A percentile compares a stretch with the other conserved stretches of the same genome.
Evolutionary conservation across 2,797 vertebrate species (phyloP).

Genomic region (Brotula barbata): DNA sequence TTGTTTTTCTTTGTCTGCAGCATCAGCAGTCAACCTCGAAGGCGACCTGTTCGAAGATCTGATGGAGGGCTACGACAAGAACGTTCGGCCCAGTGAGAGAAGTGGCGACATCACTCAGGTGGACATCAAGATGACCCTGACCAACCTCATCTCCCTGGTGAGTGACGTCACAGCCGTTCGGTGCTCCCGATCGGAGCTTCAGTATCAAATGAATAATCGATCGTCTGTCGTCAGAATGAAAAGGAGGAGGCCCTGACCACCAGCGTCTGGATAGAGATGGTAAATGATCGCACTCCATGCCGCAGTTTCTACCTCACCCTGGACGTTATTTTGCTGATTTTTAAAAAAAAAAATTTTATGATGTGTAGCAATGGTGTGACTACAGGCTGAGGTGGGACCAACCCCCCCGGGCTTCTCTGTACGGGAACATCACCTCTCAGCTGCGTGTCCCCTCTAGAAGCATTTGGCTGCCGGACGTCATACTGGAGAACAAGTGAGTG

Average conservation of each 20-base stretch:
- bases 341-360: not conserved
- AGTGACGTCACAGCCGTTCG: conserved; percentile 38
- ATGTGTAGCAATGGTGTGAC: conserved; percentile 87
- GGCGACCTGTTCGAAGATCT: conserved; percentile 85
- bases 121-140: conserved; percentile 92
- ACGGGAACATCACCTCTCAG: conserved; percentile 80
- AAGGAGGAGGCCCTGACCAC: conserved; percentile 92
- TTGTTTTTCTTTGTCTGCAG: conserved; percentile 24
- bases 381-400: conserved; percentile 90
- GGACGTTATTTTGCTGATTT: not conserved
- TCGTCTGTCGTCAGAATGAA: conserved; percentile 82
- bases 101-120: conserved; percentile 84
- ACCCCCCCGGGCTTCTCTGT: conserved; percentile 70
- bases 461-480: conserved; percentile 91
- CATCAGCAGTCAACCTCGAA: conserved; percentile 82
- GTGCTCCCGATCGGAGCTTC: not conserved
- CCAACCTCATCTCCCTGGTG: conserved; percentile 97
- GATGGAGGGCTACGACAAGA: conserved; percentile 86
- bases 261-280: conserved; percentile 96
- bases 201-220: not conserved
- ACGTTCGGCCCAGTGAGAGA: conserved; percentile 80
- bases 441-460: conserved; percentile 87
- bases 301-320: too few species aligned
- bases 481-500: conserved; percentile 94
- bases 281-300: conserved; percentile 71